Evolutionary conservation across 1,140 invertebrate species (phyloP).

Genomic region (Drosophila rhopaloa): DNA sequence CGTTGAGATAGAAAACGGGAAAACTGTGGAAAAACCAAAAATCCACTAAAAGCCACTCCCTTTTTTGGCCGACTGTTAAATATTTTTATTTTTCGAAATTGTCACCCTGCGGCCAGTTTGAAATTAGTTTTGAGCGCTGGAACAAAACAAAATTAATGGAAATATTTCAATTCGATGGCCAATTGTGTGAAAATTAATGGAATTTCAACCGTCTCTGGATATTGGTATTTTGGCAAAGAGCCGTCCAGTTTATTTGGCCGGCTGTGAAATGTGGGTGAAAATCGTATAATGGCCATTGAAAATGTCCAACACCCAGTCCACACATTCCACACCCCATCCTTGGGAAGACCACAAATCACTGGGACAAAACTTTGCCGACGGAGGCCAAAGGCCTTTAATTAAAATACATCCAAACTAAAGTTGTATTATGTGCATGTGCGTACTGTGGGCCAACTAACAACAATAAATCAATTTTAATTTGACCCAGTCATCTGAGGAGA

Average conservation of each 20-base stretch:
- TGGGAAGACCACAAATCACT: constrained; percentile 14
- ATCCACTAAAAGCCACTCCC: neutral
- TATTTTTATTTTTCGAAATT: constrained; percentile 46
- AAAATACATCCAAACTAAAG: constrained; percentile 23
- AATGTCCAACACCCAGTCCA: neutral
- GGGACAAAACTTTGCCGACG: constrained; percentile 12
- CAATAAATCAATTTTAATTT: constrained; percentile 26
- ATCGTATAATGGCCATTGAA: constrained; percentile 6
- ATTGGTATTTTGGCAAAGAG: neutral
- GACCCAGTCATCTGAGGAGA: neutral
- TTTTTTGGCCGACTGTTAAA: constrained; percentile 17
- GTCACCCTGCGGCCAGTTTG: constrained; percentile 41
- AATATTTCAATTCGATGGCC: constrained; percentile 15
- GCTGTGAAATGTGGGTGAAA: constrained; percentile 1
- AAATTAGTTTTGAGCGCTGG: constrained; percentile 37
- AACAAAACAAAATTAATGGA: constrained; percentile 21
- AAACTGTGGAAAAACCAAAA: neutral
- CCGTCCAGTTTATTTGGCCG: neutral
- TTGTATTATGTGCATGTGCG: constrained; percentile 7
- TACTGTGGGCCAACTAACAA: constrained; percentile 20
- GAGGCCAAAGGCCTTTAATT: constrained; percentile 34
- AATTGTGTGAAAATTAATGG: constrained; percentile 20
- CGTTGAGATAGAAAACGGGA: neutral
- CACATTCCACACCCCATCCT: neutral
- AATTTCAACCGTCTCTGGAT: constrained; percentile 1